Base-by-base conservation (phyloP, 2,888 invertebrate genomes). In the Drosophila mercatorum region DNA sequence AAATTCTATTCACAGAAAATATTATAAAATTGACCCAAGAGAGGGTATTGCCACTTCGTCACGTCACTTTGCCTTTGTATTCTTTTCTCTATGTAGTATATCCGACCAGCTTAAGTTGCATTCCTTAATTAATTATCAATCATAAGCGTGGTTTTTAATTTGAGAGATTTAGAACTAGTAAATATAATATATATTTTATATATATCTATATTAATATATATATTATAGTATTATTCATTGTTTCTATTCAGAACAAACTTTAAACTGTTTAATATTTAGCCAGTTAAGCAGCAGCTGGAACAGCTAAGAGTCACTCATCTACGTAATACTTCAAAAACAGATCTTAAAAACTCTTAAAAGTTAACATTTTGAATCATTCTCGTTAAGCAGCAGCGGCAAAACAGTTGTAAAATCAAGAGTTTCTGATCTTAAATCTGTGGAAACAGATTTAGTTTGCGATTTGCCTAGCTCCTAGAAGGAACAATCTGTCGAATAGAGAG, bases 71-170 rank as follows among this genome's bases (percentile, higher is more conserved):
- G 0, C 0, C 5, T 31, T 43, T n/a, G 3, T 31, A 10, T 47
- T n/a, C 10, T 12, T 1, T 17, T 7, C 7, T 7, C 28, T 28
- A 68, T 61, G 26, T 41, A n/a, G 14, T 47, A 56, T 22, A 17
- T 43, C 12, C 7, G 41, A 12, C 2, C 12, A 44, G 36, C 26
- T 34, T 34, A 26, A 53, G 17, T 61, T 31, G 36, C 44, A 62
- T 26, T 34, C 12, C 14, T 22, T 46, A 62, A 31, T 60, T 41
- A 60, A 51, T 51, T 60, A 51, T 14, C 6, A 22, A 22, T 12
- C 44, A n/a, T n/a, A n/a, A n/a, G n/a, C n/a, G 60, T 31, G 60
- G 60, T 11, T 41, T 41, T 17, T 31, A 17, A 38, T 38, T 14
- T 14, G 2, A 14, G 14, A 12, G 52, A 36, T 10, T 26, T 14